These are phyloP conservation scores for Rattus norvegicus DNA, from an alignment of 2,113 vertebrate species.

Conservation along the genomic window GRCr8 NC_086028.1:37595001-37595500, in stretches of 20 bases:
- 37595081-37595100: background rate
- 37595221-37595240: background rate
- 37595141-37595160: background rate
- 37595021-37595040: too few relatives aligned
- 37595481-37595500: too few relatives aligned
- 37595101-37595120: rapidly evolving
- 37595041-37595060: background rate
- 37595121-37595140: background rate
- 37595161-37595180: background rate
- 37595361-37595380: background rate
- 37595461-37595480: too few relatives aligned
- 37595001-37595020: background rate
- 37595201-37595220: background rate
- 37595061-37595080: background rate
- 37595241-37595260: background rate
- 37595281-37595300: too few relatives aligned
- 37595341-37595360: background rate
- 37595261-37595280: background rate
- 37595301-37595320: background rate
- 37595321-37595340: background rate
- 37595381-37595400: too few relatives aligned
- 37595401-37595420: background rate
- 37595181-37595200: background rate
- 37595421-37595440: background rate
- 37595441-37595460: background rate